phyloP scores from a whole-genome alignment of 1,140 invertebrate genomes.

The Platorchestia sp. region DNA sequence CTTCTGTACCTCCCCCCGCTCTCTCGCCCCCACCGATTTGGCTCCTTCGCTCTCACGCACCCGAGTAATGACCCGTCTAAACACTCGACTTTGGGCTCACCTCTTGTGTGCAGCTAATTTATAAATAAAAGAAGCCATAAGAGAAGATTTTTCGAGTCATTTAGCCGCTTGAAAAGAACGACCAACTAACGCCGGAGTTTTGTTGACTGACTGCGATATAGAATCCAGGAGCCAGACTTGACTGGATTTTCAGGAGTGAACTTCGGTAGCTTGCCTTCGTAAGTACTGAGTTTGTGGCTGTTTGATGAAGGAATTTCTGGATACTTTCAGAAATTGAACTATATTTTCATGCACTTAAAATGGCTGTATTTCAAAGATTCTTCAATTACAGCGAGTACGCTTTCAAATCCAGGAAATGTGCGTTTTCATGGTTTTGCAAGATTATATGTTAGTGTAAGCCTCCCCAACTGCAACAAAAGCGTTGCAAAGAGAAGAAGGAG shows the following conservation, averaged over 20 bases:
- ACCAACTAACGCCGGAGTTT: not conserved
- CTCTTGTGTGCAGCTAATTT: conserved; percentile 27
- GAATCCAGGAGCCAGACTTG: not conserved
- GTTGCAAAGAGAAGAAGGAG: too few relatives aligned
- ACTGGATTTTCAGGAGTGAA: not conserved
- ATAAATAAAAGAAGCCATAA: conserved; percentile 42
- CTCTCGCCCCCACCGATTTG: not conserved
- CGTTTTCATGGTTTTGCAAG: too few relatives aligned
- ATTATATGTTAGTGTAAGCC: too few relatives aligned
- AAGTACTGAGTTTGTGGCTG: not conserved
- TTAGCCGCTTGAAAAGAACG: not conserved
- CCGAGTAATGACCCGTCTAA: conserved; percentile 26
- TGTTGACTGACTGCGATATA: not conserved
- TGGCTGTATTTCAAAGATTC: too few relatives aligned
- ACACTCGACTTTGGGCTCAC: not conserved
- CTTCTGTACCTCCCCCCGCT: not conserved
- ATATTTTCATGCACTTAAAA: too few relatives aligned
- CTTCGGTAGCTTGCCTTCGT: not conserved
- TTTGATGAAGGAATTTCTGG: not conserved
- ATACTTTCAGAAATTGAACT: not conserved
- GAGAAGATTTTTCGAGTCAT: conserved; percentile 31
- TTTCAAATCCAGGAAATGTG: too few relatives aligned
- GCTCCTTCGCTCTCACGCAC: conserved; percentile 22
- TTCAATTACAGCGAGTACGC: too few relatives aligned
- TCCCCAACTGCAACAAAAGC: too few relatives aligned